Evolutionary conservation across 2,113 vertebrate species (phyloP).

Genomic region (Triplophysa siluroides): DNA sequence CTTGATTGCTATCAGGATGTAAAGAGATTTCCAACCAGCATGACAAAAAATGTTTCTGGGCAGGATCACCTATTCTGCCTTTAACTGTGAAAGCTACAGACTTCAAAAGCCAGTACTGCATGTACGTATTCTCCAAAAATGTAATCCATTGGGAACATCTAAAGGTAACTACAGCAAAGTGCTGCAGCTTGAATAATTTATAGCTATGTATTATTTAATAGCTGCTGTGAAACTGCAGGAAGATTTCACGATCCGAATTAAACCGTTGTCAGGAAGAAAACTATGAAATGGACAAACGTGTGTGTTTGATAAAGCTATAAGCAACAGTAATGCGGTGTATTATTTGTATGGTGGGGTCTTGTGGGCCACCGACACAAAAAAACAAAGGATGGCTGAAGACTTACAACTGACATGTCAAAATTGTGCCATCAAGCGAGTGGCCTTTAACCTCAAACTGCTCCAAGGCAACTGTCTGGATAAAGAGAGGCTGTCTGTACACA

Average conservation of each 20-base stretch:
- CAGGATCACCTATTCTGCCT: too few relatives aligned
- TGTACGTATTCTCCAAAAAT: slow-evolving; percentile 8
- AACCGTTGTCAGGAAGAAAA: background rate
- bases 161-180: slow-evolving; percentile 25
- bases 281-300: background rate
- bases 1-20: too few relatives aligned
- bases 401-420: slow-evolving; percentile 6
- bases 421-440: slow-evolving; percentile 30
- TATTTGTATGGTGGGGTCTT: background rate
- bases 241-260: background rate
- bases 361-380: slow-evolving; percentile 7
- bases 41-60: too few relatives aligned
- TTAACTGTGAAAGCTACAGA: too few relatives aligned
- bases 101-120: too few relatives aligned
- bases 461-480: slow-evolving; percentile 12
- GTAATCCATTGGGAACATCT: background rate
- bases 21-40: too few relatives aligned
- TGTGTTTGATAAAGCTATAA: background rate
- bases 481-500: slow-evolving; percentile 13
- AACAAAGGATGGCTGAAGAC: background rate
- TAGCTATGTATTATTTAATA: slow-evolving; percentile 15
- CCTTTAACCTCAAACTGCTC: slow-evolving; percentile 23
- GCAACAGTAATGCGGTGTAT: background rate
- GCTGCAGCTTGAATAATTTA: slow-evolving; percentile 8
- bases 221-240: background rate